Evolutionary conservation across 2,797 vertebrate genomes (phyloP).

Genomic region (Melanotaenia nigrans): DNA sequence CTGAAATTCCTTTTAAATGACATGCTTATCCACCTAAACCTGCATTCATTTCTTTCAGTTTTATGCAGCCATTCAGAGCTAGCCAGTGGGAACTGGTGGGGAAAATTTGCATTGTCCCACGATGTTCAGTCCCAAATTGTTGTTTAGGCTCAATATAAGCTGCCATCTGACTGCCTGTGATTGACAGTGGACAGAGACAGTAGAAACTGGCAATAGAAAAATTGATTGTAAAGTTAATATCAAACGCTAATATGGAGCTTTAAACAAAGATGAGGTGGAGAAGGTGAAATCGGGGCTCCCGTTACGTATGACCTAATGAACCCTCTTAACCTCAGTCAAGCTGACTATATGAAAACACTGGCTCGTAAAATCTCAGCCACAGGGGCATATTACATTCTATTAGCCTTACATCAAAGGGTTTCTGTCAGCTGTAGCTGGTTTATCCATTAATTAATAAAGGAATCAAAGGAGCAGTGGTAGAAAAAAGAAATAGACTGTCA

Average conservation of each 20-base stretch:
- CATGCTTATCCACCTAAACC: neutral
- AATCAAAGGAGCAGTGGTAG: slow-evolving; percentile 35
- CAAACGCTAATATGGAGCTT: slow-evolving; percentile 1
- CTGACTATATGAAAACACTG: slow-evolving; percentile 50
- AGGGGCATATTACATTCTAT: slow-evolving; percentile 47
- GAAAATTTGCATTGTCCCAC: slow-evolving; percentile 26
- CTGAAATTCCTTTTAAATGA: slow-evolving; percentile 11
- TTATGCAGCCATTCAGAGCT: slow-evolving; percentile 13
- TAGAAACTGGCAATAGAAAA: neutral
- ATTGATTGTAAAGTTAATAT: neutral
- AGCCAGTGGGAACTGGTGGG: slow-evolving; percentile 18
- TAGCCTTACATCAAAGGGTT: slow-evolving; percentile 53
- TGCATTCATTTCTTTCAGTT: slow-evolving; percentile 6
- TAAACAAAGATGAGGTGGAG: slow-evolving; percentile 1
- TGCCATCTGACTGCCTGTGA: slow-evolving; percentile 39
- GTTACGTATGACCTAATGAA: slow-evolving; percentile 27
- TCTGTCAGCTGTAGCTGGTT: slow-evolving; percentile 47
- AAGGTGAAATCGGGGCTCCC: slow-evolving; percentile 15
- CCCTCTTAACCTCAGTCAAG: slow-evolving; percentile 39
- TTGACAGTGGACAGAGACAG: slow-evolving; percentile 41
- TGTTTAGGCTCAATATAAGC: slow-evolving; percentile 34
- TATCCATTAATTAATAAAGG: slow-evolving; percentile 52
- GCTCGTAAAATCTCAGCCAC: slow-evolving; percentile 52
- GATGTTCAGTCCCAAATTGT: slow-evolving; percentile 24
- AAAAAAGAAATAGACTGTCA: slow-evolving; percentile 44